These are phyloP conservation scores for Remorina albescens DNA, from an alignment of 2,797 vertebrate genomes.

Conservation along the genomic window DNA sequence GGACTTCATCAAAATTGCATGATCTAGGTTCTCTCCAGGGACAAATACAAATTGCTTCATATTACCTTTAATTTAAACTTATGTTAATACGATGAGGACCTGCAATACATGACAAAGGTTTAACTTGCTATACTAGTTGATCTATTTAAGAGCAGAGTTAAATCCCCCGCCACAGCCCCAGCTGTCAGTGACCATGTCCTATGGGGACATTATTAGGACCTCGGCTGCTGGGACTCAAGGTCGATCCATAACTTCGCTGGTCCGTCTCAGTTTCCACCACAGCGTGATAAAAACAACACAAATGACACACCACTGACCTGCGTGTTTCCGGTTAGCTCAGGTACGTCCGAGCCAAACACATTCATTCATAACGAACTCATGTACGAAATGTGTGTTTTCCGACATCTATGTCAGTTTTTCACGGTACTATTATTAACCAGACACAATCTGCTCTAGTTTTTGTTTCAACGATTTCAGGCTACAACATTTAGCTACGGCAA, in stretches of 20 bases:
- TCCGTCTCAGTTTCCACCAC: not conserved
- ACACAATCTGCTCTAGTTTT: not conserved
- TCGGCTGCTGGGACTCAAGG: not conserved
- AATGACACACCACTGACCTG: not conserved
- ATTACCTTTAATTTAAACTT: not conserved
- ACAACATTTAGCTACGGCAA: not conserved
- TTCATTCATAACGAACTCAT: not conserved
- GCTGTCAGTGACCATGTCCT: not conserved
- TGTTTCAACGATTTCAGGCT: not conserved
- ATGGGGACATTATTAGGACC: not conserved
- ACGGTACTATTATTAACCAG: not conserved
- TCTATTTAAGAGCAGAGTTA: not conserved
- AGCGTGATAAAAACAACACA: rapidly evolving
- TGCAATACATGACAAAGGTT: not conserved
- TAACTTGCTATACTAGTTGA: no score
- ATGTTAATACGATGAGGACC: not conserved
- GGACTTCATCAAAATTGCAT: not conserved
- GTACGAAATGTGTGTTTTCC: no score
- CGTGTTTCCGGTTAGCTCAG: not conserved
- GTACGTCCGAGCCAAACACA: not conserved
- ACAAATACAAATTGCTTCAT: not conserved
- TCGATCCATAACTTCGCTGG: not conserved
- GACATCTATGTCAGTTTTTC: no score
- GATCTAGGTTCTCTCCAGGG: not conserved
- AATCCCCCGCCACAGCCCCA: not conserved